These are phyloP conservation scores for Nannobrachium achirus DNA, from an alignment of 2,113 vertebrate genomes.

Conservation along the genomic window DNA sequence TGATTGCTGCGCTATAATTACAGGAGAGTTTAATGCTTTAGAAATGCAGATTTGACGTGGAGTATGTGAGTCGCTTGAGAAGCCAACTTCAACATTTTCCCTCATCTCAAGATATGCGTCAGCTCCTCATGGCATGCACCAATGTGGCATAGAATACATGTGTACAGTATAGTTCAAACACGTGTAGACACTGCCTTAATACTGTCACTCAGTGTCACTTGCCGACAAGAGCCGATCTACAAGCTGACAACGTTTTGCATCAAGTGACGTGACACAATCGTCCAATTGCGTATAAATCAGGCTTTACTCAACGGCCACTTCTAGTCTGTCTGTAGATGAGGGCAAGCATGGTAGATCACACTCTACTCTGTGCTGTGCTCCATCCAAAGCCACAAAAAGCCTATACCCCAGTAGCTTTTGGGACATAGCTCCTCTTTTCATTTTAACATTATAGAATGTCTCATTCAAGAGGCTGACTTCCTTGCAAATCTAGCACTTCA, in stretches of 20 bases:
- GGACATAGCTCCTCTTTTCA: conserved; percentile 81
- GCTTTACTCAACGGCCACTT: no score
- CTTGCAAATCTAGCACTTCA: not conserved
- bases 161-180: no score
- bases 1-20: conserved; percentile 52
- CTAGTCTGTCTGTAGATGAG: no score
- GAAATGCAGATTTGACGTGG: conserved; percentile 40
- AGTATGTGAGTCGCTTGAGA: conserved; percentile 59
- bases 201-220: no score
- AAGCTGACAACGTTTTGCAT: no score
- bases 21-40: conserved; percentile 44
- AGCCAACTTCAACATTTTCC: conserved; percentile 41
- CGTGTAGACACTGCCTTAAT: no score
- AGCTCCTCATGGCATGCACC: conserved; percentile 53
- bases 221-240: no score
- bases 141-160: conserved; percentile 45
- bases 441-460: conserved; percentile 82
- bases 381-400: conserved; percentile 58
- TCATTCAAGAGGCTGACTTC: conserved; percentile 71
- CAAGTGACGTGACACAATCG: no score
- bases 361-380: conserved; percentile 76
- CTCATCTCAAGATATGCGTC: conserved; percentile 42
- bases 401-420: conserved; percentile 79
- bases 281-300: no score
- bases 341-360: conserved; percentile 87